phyloP scores from a whole-genome alignment of 2,888 invertebrate species.

The Spodoptera littoralis region DNA sequence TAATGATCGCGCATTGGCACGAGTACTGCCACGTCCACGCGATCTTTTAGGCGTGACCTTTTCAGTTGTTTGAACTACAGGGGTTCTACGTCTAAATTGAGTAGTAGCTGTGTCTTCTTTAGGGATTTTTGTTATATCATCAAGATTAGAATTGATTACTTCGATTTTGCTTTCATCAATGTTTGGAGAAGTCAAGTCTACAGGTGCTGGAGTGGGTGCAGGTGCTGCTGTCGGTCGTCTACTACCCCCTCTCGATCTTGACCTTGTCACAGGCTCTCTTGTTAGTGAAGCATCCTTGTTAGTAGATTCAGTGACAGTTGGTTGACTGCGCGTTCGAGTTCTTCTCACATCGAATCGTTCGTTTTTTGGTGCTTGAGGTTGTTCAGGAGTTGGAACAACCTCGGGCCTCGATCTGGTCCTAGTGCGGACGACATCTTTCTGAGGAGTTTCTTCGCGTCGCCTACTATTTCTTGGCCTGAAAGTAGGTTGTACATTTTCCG shows the following conservation, averaged over 20 bases:
- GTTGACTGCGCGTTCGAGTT: conserved; percentile 77
- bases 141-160: conserved; percentile 69
- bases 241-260: conserved; percentile 66
- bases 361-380: conserved; percentile 66
- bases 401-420: conserved; percentile 74
- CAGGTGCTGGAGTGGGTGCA: conserved; percentile 59
- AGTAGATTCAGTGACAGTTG: conserved; percentile 62
- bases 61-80: conserved; percentile 67
- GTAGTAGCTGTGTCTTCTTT: conserved; percentile 66
- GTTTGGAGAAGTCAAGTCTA: conserved; percentile 63
- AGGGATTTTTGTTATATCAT: conserved; percentile 70
- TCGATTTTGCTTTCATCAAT: conserved; percentile 74
- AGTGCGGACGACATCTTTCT: conserved; percentile 65
- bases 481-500: conserved; percentile 65
- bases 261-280: conserved; percentile 67
- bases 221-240: conserved; percentile 60
- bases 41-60: conserved; percentile 60
- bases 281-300: conserved; percentile 57
- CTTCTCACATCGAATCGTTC: conserved; percentile 82
- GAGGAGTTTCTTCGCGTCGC: conserved; percentile 71
- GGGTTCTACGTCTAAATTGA: conserved; percentile 74
- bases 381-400: conserved; percentile 58
- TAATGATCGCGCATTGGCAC: conserved; percentile 68
- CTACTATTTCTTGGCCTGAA: conserved; percentile 73
- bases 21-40: conserved; percentile 72